Conservation (phyloP, 2,888 invertebrate species). For the Athalia cordata region DNA sequence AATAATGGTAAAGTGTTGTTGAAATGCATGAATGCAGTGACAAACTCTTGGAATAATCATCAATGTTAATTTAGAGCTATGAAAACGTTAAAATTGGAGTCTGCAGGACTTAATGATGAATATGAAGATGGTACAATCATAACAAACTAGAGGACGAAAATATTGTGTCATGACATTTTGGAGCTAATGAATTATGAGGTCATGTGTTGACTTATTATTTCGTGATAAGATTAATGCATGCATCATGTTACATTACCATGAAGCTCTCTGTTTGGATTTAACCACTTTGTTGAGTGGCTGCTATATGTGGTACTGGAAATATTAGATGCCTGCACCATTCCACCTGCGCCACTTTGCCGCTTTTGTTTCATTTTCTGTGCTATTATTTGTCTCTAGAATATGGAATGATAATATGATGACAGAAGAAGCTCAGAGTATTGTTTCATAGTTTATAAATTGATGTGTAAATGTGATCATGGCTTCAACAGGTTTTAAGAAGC, state of each 20-base stretch:
- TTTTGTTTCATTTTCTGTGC: conserved; percentile 93
- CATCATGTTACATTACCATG: conserved; percentile 76
- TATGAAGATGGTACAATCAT: neutral
- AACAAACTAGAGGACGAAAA: neutral
- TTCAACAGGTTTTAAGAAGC: neutral
- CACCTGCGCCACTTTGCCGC: conserved; percentile 83
- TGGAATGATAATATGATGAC: conserved; percentile 49
- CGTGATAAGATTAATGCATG: conserved; percentile 40
- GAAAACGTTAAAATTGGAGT: too few relatives aligned
- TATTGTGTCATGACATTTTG: conserved; percentile 58
- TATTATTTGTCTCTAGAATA: conserved; percentile 86
- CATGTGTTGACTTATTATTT: conserved; percentile 27
- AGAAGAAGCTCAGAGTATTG: neutral
- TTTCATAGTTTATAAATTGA: neutral
- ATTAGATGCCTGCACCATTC: conserved; percentile 92
- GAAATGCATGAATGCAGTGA: too few relatives aligned
- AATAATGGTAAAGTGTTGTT: too few relatives aligned
- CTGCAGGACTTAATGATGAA: too few relatives aligned
- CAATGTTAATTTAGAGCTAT: too few relatives aligned
- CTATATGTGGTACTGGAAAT: conserved; percentile 82
- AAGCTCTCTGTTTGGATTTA: conserved; percentile 79
- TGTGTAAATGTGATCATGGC: neutral
- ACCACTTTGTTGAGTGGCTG: conserved; percentile 81
- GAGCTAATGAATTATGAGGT: conserved; percentile 51
- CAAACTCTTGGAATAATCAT: too few relatives aligned